Evolutionary conservation across 2,888 invertebrate genomes (phyloP).

Genomic region (Helobdella robusta): DNA sequence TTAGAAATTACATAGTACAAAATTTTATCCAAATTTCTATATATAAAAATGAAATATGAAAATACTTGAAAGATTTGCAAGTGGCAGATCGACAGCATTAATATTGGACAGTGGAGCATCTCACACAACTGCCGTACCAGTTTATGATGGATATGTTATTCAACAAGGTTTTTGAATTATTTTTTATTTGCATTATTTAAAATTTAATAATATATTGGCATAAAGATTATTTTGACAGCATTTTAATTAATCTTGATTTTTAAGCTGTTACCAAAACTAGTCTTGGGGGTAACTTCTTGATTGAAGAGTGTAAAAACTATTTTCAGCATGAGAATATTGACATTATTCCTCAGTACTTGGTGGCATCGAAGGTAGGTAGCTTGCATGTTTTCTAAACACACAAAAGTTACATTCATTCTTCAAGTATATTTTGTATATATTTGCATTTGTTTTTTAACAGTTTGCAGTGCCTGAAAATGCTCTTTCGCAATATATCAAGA

Average conservation of each 20-base stretch:
- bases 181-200: not conserved
- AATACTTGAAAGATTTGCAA: constrained; percentile 63
- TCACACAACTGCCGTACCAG: constrained; percentile 94
- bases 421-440: too few relatives aligned
- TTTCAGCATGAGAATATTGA: constrained; percentile 61
- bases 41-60: not conserved
- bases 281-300: constrained; percentile 85
- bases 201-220: constrained; percentile 1
- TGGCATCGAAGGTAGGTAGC: constrained; percentile 57
- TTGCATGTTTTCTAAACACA: not conserved
- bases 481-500: constrained; percentile 9
- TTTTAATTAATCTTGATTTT: too few relatives aligned
- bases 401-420: too few relatives aligned
- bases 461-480: constrained; percentile 1
- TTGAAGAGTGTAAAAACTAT: constrained; percentile 63
- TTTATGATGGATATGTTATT: constrained; percentile 88
- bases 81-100: constrained; percentile 73
- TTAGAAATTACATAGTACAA: not conserved
- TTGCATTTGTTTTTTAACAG: not conserved
- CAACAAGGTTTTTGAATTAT: constrained; percentile 56
- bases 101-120: constrained; percentile 94
- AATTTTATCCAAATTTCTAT: not conserved
- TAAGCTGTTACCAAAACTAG: constrained; percentile 85
- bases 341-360: constrained; percentile 65
- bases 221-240: too few relatives aligned